phyloP scores from a whole-genome alignment of 2,888 invertebrate genomes.

The Phrixothrix hirtus region DNA sequence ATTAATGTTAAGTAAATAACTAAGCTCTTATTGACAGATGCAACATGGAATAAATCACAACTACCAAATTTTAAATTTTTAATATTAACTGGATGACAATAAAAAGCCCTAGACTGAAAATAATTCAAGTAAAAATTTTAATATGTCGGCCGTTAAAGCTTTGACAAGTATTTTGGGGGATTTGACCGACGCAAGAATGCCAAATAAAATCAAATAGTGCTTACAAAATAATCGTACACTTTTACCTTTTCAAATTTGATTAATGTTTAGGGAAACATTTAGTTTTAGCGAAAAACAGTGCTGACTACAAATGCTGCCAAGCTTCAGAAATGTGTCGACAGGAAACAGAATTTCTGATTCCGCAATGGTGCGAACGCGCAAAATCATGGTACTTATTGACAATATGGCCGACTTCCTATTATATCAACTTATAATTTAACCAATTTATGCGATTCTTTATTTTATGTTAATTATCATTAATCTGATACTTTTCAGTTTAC shows the following conservation, averaged over 20 bases:
- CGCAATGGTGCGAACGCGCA: slow-evolving; percentile 14
- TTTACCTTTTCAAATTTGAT: slow-evolving; percentile 28
- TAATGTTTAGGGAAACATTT: slow-evolving; percentile 55
- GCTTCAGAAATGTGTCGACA: slow-evolving; percentile 41
- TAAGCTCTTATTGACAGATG: neutral
- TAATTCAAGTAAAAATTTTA: slow-evolving; percentile 29
- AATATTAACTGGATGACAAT: slow-evolving; percentile 31
- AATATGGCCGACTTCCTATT: slow-evolving; percentile 27
- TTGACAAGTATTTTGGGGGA: slow-evolving; percentile 12
- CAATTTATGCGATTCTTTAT: too few species aligned
- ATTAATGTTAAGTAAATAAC: slow-evolving; percentile 2
- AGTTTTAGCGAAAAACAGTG: slow-evolving; percentile 55
- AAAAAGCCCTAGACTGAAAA: slow-evolving; percentile 45
- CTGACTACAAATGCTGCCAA: slow-evolving; percentile 59
- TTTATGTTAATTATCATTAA: too few species aligned
- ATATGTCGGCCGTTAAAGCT: slow-evolving; percentile 35
- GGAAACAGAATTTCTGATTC: slow-evolving; percentile 10
- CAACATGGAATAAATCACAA: slow-evolving; percentile 9
- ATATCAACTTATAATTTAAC: too few species aligned
- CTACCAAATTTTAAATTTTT: slow-evolving; percentile 24
- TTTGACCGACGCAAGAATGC: neutral
- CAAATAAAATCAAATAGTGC: neutral
- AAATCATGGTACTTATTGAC: slow-evolving; percentile 5
- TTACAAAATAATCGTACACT: slow-evolving; percentile 1
- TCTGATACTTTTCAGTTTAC: too few species aligned